Base-by-base conservation (phyloP, 2,113 vertebrate species). In the Barnardius zonarius region DNA sequence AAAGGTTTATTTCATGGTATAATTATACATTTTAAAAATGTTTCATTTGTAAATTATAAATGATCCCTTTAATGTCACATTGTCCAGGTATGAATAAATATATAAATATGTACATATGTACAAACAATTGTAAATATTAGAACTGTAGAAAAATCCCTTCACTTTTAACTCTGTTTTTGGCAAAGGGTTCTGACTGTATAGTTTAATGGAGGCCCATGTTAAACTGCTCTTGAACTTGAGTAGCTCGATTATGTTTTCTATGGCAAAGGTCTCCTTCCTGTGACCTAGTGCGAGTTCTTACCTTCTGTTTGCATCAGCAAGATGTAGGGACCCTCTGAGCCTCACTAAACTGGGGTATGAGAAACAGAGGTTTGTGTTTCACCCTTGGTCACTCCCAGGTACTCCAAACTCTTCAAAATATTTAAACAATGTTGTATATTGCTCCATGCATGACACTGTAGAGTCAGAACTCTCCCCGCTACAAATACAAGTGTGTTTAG, bases 61-160 rank as follows among this genome's bases (percentile, higher is more conserved):
- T 75, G 88, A 61, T 55, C 74, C 92, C 72, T 82, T 93, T 81
- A 92, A 80, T 27, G 12, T 91, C 75, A 91, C 13, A 52, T 62
- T 95, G 67, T 97, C 96, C 70, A 87, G 82, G n/a, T 97, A 90
- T 93, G 78, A 97, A 96, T 91, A 96, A 85, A 95, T 97, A 93
- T 97, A 97, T 98, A 98, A 96, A 97, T 97, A 97, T 98, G 96
- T 98, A 97, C 57, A 98, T 98, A 98, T 98, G 96, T 98, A 97
- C 91, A 97, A 95, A 85, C 77, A 95, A 44, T 62, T 98, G 96
- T 98, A 97, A 97, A 97, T 98, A 98, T 15, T 93, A 83, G 78
- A 90, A 92, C 55, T 96, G 33, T 95, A 96, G 80, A 84, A 94
- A 90, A 85, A 87, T 78, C 92, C 79, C 54, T 87, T 95, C 85